Evolutionary conservation across 2,113 vertebrate species (phyloP).

Genomic region (Salvelinus sp.): DNA sequence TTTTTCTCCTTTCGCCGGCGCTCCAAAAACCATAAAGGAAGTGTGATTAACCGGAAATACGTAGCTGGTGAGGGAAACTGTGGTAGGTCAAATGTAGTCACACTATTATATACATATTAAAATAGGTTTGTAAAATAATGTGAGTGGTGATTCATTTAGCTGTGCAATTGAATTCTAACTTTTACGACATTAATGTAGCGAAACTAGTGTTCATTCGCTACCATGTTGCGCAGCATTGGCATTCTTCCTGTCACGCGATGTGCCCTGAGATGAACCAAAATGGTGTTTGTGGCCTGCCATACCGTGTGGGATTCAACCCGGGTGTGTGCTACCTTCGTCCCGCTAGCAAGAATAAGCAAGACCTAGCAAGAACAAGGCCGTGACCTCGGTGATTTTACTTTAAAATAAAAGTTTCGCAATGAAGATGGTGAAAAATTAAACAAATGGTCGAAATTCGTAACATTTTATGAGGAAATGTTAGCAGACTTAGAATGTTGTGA

Average conservation of each 20-base stretch:
- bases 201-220: background rate
- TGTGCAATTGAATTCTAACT: background rate
- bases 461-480: too few relatives aligned
- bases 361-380: too few relatives aligned
- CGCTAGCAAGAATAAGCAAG: too few relatives aligned
- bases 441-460: too few relatives aligned
- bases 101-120: background rate
- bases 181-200: background rate
- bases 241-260: background rate
- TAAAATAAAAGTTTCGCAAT: too few relatives aligned
- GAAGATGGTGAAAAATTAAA: too few relatives aligned
- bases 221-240: slow-evolving; percentile 29
- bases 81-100: background rate
- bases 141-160: background rate
- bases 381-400: too few relatives aligned
- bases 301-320: too few relatives aligned
- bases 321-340: background rate
- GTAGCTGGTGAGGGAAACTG: background rate
- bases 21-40: slow-evolving; percentile 38
- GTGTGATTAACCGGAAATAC: slow-evolving; percentile 36
- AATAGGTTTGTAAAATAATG: background rate
- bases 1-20: slow-evolving; percentile 17
- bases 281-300: background rate
- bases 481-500: too few relatives aligned
- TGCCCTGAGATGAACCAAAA: slow-evolving; percentile 16